A percentile compares a stretch with the other conserved stretches of the same genome.
Conservation (phyloP, 1,140 invertebrate genomes). For the Pseudomyrmex gracilis region DNA sequence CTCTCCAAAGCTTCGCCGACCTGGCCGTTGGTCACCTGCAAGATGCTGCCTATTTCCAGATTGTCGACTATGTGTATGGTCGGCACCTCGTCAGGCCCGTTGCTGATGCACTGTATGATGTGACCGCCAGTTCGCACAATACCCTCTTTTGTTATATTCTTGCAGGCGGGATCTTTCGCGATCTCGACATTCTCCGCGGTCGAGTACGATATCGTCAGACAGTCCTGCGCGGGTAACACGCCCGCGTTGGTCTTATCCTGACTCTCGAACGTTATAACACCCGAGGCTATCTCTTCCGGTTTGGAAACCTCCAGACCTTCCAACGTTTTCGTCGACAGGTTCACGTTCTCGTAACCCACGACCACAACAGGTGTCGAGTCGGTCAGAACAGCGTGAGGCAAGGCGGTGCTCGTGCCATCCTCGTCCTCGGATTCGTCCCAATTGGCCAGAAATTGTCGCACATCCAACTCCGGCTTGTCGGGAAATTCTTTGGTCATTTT, state of each 20-base stretch:
- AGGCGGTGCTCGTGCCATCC: conserved; percentile 73
- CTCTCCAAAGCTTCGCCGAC: conserved; percentile 54
- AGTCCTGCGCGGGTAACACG: conserved; percentile 36
- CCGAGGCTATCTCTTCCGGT: conserved; percentile 18
- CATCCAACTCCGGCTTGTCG: conserved; percentile 83
- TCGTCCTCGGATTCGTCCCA: conserved; percentile 85
- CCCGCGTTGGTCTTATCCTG: conserved; percentile 31
- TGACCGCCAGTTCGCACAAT: conserved; percentile 70
- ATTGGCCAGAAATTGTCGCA: conserved; percentile 84
- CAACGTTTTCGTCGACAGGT: conserved; percentile 69
- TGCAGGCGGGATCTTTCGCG: conserved; percentile 32
- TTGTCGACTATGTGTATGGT: conserved; percentile 84
- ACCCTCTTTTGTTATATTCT: conserved; percentile 45
- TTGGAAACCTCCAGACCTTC: conserved; percentile 24
- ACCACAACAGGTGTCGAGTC: conserved; percentile 75
- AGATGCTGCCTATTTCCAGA: conserved; percentile 73
- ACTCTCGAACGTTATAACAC: conserved; percentile 29
- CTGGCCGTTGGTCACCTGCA: conserved; percentile 66
- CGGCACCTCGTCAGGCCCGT: conserved; percentile 78
- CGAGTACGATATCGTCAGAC: conserved; percentile 52
- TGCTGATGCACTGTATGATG: conserved; percentile 79
- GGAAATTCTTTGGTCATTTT: conserved; percentile 79
- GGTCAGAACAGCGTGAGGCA: conserved; percentile 67
- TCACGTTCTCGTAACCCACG: conserved; percentile 76
- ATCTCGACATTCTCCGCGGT: conserved; percentile 35